Evolutionary conservation across 2,888 invertebrate species (phyloP).

Genomic region (Vanessa cardui): DNA sequence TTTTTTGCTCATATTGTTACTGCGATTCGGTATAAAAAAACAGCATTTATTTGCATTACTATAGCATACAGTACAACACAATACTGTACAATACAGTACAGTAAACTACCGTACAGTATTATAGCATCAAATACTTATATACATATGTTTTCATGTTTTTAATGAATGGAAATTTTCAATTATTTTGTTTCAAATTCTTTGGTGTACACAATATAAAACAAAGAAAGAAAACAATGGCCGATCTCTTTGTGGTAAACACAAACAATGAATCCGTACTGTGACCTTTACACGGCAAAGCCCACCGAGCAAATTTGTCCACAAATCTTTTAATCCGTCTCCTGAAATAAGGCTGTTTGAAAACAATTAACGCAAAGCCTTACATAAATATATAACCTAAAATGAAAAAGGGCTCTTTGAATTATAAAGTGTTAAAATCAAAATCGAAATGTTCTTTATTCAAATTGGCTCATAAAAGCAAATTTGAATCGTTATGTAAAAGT

Average conservation of each 20-base stretch:
- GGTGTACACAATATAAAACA: not conserved
- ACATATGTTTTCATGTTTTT: too few species aligned
- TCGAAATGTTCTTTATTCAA: too few species aligned
- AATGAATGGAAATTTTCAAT: too few species aligned
- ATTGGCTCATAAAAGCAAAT: too few species aligned
- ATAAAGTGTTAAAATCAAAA: too few species aligned
- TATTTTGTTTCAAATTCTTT: too few species aligned
- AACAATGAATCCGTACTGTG: not conserved
- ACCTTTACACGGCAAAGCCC: not conserved
- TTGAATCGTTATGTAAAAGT: too few species aligned
- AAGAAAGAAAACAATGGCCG: not conserved
- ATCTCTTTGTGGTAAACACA: not conserved
- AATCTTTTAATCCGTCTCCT: conserved; percentile 1
- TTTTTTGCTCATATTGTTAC: conserved; percentile 37
- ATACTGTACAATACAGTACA: too few species aligned
- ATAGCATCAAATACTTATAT: too few species aligned
- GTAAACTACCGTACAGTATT: too few species aligned
- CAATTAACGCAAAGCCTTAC: not conserved
- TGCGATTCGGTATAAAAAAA: conserved; percentile 18
- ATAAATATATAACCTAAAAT: not conserved
- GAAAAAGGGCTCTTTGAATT: not conserved
- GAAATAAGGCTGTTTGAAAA: not conserved
- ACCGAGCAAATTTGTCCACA: not conserved
- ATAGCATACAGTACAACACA: not conserved
- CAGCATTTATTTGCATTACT: not conserved